Evolutionary conservation across 2,113 vertebrate species (phyloP).

Genomic region (Turnix velox): DNA sequence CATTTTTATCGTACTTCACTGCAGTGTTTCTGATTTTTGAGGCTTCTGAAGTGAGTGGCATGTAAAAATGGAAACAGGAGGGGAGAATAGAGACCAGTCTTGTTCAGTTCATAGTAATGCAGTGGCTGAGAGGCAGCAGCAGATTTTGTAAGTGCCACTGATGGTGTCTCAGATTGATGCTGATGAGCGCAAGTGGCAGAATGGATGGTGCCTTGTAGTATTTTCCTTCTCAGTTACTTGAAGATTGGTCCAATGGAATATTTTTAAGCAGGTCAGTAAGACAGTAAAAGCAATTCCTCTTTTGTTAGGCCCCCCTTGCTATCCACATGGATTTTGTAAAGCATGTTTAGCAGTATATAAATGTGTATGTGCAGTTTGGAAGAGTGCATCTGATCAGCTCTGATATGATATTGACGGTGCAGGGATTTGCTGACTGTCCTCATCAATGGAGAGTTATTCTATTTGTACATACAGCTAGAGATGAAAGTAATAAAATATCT

Average conservation of each 20-base stretch:
- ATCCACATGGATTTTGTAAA: neutral
- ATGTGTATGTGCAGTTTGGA: neutral
- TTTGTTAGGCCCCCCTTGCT: neutral
- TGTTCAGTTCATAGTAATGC: neutral
- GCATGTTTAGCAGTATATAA: neutral
- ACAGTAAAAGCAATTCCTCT: neutral
- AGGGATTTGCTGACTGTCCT: conserved; percentile 1
- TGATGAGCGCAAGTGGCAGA: neutral
- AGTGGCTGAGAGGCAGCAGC: neutral
- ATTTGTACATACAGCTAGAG: neutral
- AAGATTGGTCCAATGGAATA: neutral
- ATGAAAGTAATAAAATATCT: conserved; percentile 53
- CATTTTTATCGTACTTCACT: neutral
- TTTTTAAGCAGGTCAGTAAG: neutral
- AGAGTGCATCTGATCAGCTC: neutral
- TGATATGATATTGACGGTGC: neutral
- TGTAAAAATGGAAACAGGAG: neutral
- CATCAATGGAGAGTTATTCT: conserved; percentile 1
- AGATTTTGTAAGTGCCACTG: neutral
- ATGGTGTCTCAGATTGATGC: neutral
- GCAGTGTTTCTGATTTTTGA: neutral
- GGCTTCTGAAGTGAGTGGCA: neutral
- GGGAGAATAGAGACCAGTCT: neutral
- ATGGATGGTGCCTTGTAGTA: neutral
- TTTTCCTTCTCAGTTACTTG: neutral